Base-by-base conservation (phyloP, 2,113 vertebrate species). In the Callocephalon fimbriatum region DNA sequence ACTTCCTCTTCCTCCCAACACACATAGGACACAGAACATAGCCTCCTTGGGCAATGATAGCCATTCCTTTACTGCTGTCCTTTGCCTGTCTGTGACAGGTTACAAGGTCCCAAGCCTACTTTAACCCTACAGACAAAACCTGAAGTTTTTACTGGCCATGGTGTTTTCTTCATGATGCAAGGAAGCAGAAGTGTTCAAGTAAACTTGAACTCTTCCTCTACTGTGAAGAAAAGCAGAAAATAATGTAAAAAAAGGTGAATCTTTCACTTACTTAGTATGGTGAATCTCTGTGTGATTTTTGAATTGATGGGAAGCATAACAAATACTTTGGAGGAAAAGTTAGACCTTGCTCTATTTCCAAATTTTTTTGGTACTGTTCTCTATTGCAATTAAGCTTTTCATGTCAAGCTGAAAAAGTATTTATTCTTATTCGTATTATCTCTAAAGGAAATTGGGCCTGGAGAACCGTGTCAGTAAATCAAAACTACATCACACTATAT, bases 11-110 rank as follows among this genome's bases (percentile, higher is more conserved):
- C 12, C 13, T 63, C 14, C 17, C 4, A 1, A 1, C 32, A 29
- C 0, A 0, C 7, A 1, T 9, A 4, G 50, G 10, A 42, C 1
- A 0, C 7, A 26, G n/a, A 66, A 10, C 27, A 51, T 47, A 4
- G 1, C 26, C 19, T 90, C 21, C 27, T 7, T 27, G 20, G 56
- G 32, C 26, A 68, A 12, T 0, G 0, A n/a, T 3, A 63, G 21
- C 25, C 0, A 0, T 35, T 51, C 11, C 32, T 23, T n/a, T 12
- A 19, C 14, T 37, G 10, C 8, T 0, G 0, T 23, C 6, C 15
- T 77, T 10, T 2, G 2, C 50, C 31, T 31, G 17, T 4, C 7
- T 14, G 22, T 38, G 18, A 7, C 2, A 2, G 1, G 13, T 38
- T 54, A 32, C 12, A 15, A 16, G 25, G 5, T 40, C 80, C 10